Evolutionary conservation across 2,797 vertebrate species (phyloP).

Genomic region (Galaxias olidus): DNA sequence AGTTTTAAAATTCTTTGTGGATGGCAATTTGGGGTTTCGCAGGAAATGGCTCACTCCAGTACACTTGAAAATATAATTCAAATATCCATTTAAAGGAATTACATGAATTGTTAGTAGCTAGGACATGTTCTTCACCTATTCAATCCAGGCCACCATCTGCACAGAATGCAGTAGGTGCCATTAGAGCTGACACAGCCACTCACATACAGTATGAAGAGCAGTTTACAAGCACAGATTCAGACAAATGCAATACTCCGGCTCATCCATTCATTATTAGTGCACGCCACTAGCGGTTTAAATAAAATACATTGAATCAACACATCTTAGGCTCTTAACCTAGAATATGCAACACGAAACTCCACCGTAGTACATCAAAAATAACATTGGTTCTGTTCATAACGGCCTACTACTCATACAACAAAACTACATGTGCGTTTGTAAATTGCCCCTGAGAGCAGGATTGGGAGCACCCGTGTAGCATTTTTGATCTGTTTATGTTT

Average conservation of each 20-base stretch:
- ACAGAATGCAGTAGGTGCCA: conserved; percentile 6
- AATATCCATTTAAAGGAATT: background rate
- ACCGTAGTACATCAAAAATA: conserved; percentile 22
- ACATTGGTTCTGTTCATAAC: background rate
- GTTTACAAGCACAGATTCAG: conserved; percentile 17
- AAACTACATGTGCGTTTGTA: too few species aligned
- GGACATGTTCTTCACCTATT: too few species aligned
- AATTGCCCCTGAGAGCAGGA: too few species aligned
- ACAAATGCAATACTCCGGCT: conserved; percentile 7
- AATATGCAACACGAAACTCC: conserved; percentile 26
- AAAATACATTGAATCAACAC: conserved; percentile 25
- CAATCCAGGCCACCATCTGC: background rate
- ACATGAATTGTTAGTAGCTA: too few species aligned
- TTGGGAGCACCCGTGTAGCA: too few species aligned
- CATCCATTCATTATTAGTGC: conserved; percentile 20
- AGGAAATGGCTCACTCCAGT: conserved; percentile 5
- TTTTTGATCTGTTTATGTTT: too few species aligned
- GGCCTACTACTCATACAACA: too few species aligned
- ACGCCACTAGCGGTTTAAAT: conserved; percentile 39
- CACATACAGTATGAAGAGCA: conserved; percentile 22
- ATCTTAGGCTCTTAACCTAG: conserved; percentile 9
- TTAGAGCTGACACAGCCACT: conserved; percentile 25
- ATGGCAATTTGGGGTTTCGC: too few species aligned
- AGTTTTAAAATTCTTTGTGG: too few species aligned
- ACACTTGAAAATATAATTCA: conserved; percentile 15